Evolutionary conservation across 2,113 vertebrate species (phyloP), one percentile per base, ranked within the genome.

Genomic region (Acrocephalus kingi): DNA sequence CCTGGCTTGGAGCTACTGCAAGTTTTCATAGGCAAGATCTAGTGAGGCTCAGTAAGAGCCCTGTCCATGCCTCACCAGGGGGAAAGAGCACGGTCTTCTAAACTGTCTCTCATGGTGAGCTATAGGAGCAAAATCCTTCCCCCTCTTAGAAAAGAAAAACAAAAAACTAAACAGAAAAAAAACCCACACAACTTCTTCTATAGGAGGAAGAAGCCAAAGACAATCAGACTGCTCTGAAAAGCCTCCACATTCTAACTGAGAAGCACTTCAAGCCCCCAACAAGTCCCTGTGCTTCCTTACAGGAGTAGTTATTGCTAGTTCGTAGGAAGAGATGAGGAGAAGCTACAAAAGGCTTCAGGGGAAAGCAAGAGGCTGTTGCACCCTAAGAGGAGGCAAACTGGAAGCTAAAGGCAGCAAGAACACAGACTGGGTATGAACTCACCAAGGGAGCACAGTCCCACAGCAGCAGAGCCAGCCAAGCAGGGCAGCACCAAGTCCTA

Each of bases 181-280:
- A 15, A 0, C 1, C 27, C 20, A 35, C 21, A 45, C 27, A 52
- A 13, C 5, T 39, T 39, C 37, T 39, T 39, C 27, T 2, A 3
- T 39, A 17, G 54, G 6, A 59, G 28, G 8, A 37, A 93, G 52
- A 94, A 54, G 9, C 16, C 31, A 45, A 87, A 80, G 11, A 54
- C 6, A 21, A 75, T n/a, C 43, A 71, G 28, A 59, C 7, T 33
- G 11, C 31, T 84, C 52, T 76, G 54, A 63, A 86, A 94, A 82
- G 12, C 27, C 61, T 77, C 27, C 24, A 61, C 6, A 20, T 67
- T 71, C 14, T 66, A 49, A 33, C 43, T 52, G 24, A 79, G 89
- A 90, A 87, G 35, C 25, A 71, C 7, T 25, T 24, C 17, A 59
- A 69, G 33, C 5, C 30, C n/a, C 12, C 28, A 82, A 4, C 13